Base-by-base conservation (phyloP, 2,113 vertebrate genomes). In the Pimephales promelas region DNA sequence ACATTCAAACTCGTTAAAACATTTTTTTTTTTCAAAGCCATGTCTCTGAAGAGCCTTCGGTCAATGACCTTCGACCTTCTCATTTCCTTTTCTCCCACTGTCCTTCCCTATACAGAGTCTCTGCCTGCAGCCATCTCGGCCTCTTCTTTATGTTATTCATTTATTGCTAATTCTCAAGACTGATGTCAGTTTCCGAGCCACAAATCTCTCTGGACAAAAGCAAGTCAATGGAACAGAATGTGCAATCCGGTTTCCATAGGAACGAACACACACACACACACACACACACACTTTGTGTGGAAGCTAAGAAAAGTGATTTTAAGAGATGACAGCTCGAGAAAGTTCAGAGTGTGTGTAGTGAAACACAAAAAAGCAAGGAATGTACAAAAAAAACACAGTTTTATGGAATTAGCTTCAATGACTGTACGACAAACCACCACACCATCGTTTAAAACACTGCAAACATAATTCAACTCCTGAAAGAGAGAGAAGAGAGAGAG, bases 141-240 rank as follows among this genome's bases (percentile, higher is more conserved):
- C 20, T 68, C 64, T 10, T n/a, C 64, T 68, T 68, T 10, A 68
- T 40, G 64, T 40, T 68, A 40, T 73, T 49, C 43, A 73, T 49
- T n/a, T 24, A 3, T 16, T 73, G 20, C n/a, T 73, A 26, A 24
- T 73, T 47, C 70, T 40, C 64, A 40, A 40, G 31, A 68, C 34
- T 68, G 64, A 68, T 36, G 64, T 68, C 64, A 68, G 64, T 40
- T 68, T 68, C 20, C 40, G 64, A 68, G 34, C 64, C 34, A 68
- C 64, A 68, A 68, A 68, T 68, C 64, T 68, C 64, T 68, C 64
- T 10, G 64, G 64, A 68, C 64, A 68, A 40, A 73, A 73, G 45
- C 71, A 49, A 73, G 71, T 73, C 43, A 73, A 49, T 73, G 71
- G 71, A 73, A 61, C n/a, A 56, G 34, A 56, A 78, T 34, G 26